phyloP scores from a whole-genome alignment of 2,113 vertebrate genomes.

The Regulus satrapa region DNA sequence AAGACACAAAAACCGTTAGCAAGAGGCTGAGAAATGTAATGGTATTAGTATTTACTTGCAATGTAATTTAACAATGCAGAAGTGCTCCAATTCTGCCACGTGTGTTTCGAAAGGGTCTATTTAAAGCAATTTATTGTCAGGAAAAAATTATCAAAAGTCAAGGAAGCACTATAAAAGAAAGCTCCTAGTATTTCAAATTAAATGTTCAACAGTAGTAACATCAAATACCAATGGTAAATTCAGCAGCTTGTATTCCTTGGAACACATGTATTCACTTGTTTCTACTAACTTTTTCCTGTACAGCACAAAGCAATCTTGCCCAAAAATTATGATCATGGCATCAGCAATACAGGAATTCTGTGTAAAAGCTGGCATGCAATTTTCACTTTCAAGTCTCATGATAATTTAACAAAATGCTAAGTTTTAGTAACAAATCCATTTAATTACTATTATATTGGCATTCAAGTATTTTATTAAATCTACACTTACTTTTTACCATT shows the following conservation, averaged over 20 bases:
- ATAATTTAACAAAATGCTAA: not conserved
- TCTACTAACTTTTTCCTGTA: not conserved
- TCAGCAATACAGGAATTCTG: not conserved
- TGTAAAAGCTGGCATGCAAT: not conserved
- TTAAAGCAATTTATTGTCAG: too few species aligned
- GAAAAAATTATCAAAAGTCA: not conserved
- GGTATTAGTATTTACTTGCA: not conserved
- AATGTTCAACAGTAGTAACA: not conserved
- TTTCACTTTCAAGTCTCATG: not conserved
- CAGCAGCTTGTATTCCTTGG: not conserved
- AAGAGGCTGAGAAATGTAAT: not conserved
- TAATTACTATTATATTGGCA: not conserved
- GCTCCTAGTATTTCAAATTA: not conserved
- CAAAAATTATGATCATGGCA: not conserved
- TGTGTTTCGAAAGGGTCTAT: not conserved
- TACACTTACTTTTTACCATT: not conserved
- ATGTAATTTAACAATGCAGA: not conserved
- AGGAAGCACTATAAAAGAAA: not conserved
- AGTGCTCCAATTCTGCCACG: not conserved
- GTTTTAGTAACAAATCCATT: not conserved
- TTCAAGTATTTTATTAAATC: not conserved
- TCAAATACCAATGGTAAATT: not conserved
- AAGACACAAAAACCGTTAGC: slow-evolving; percentile 7
- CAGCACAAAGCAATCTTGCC: not conserved
- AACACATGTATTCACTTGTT: not conserved